Percentiles rank a stretch among this genome's conserved stretches.
Evolutionary conservation across 2,113 vertebrate species (phyloP).

Genomic region (Dunckerocampus dactyliophorus): DNA sequence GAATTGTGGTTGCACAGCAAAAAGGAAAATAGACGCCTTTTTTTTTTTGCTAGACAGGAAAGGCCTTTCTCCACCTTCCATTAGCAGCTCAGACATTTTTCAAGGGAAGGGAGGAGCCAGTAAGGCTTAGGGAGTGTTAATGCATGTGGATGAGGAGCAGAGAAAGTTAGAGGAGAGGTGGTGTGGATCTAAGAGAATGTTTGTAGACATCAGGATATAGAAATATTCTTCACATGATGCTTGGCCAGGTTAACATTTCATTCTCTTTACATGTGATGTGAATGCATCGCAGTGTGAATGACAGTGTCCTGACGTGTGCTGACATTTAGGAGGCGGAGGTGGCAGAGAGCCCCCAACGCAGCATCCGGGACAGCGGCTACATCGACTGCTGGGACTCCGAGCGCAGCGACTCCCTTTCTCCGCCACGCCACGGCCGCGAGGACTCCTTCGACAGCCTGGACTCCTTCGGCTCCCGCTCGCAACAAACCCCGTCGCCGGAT

Average conservation of each 20-base stretch:
- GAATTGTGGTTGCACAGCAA: constrained; percentile 28
- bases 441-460: constrained; percentile 99
- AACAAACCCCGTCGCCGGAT: constrained; percentile 94
- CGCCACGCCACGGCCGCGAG: constrained; percentile 87
- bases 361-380: constrained; percentile 94
- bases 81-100: constrained; percentile 21
- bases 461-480: constrained; percentile 93
- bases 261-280: too few species aligned
- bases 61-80: constrained; percentile 38
- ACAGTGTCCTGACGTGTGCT: too few species aligned
- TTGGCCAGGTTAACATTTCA: neutral
- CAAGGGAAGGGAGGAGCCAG: constrained; percentile 27
- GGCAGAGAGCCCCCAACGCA: constrained; percentile 86
- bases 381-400: constrained; percentile 98
- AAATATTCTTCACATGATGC: neutral
- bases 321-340: constrained; percentile 83
- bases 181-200: neutral
- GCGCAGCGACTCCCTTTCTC: constrained; percentile 93
- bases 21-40: constrained; percentile 17
- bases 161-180: constrained; percentile 20
- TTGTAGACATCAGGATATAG: too few species aligned
- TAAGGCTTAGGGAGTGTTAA: constrained; percentile 1
- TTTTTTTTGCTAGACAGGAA: constrained; percentile 47
- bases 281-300: too few species aligned
- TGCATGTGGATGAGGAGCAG: neutral